Base-by-base conservation (phyloP, 2,888 invertebrate genomes). In the Drosophila paranaensis region DNA sequence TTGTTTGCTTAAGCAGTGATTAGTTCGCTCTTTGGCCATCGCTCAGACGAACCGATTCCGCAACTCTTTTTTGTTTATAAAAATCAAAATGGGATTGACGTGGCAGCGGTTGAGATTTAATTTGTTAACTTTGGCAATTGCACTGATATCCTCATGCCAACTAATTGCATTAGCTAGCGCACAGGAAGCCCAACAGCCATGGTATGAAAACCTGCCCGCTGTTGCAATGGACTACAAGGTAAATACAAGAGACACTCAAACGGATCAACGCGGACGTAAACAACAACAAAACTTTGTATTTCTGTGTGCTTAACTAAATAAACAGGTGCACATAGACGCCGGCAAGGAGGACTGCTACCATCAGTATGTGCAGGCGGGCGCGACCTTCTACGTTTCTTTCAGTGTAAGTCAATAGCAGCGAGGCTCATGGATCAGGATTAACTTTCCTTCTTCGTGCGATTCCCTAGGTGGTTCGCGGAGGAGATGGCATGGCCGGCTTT, bases 261-360 rank as follows among this genome's bases (percentile, higher is more conserved):
- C 16, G 27, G 30, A 30, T n/a, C 27, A 46, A 48, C n/a, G 30
- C n/a, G 9, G 53, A 48, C 1, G 39, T 30, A 67, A 63, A 57
- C 67, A 64, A 60, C 57, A 40, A 35, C 27, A 56, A 51, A 6
- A 3, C 13, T 53, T 53, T 37, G 30, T 39, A 35, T 30, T 25
- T 35, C 53, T 25, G 6, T 50, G n/a, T 55, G 8, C 60, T 51
- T 20, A 14, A n/a, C 6, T 37, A 14, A 48, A 30, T 10, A 20
- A 40, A 69, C 54, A 86, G 86, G 82, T 98, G 40, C 97, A 98
- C 93, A 96, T 98, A 74, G 97, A 97, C 89, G 97, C 98, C n/a
- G 98, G 98, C 33, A 96, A 95, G 91, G 98, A 98, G 93, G 98
- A 98, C 91, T 98, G 98, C 93, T 98, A 98, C 93, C 98, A 95